A percentile compares a stretch with the other conserved stretches of the same genome.
Evolutionary conservation across 1,140 invertebrate genomes (phyloP).

Genomic region (Tetramorium simillimum): DNA sequence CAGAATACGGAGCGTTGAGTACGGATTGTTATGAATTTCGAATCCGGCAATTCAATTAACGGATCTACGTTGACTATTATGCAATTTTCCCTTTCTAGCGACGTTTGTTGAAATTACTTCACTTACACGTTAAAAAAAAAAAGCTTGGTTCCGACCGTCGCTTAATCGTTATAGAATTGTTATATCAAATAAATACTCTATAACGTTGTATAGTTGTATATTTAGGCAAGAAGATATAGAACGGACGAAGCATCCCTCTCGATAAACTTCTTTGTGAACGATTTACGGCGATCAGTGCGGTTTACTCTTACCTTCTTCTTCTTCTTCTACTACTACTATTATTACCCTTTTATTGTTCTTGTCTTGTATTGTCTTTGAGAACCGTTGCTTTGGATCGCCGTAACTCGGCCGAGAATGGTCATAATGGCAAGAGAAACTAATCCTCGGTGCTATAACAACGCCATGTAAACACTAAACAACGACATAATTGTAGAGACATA

Average conservation of each 20-base stretch:
- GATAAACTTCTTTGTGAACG: slow-evolving; percentile 22
- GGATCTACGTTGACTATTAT: neutral
- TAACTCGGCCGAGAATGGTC: slow-evolving; percentile 27
- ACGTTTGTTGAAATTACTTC: neutral
- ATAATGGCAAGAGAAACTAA: slow-evolving; percentile 27
- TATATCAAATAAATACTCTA: neutral
- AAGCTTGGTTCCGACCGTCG: slow-evolving; percentile 6
- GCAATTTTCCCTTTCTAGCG: neutral
- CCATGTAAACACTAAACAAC: slow-evolving; percentile 35
- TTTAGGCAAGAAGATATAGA: neutral
- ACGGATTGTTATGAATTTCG: neutral
- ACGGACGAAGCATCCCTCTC: neutral
- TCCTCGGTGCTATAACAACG: slow-evolving; percentile 11
- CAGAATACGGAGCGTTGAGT: slow-evolving; percentile 8
- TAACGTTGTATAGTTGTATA: slow-evolving; percentile 41
- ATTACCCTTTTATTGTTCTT: neutral
- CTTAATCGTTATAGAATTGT: slow-evolving; percentile 5
- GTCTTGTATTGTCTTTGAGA: neutral
- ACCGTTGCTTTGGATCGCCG: slow-evolving; percentile 23
- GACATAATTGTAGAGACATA: slow-evolving; percentile 24
- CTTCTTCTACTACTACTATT: neutral
- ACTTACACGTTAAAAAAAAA: slow-evolving; percentile 3
- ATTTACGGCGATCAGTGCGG: slow-evolving; percentile 37
- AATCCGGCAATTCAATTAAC: neutral
- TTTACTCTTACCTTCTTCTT: neutral